Evolutionary conservation across 1,140 invertebrate species (phyloP), one percentile per base, ranked within the genome.

Genomic region (Cydia strobilella): DNA sequence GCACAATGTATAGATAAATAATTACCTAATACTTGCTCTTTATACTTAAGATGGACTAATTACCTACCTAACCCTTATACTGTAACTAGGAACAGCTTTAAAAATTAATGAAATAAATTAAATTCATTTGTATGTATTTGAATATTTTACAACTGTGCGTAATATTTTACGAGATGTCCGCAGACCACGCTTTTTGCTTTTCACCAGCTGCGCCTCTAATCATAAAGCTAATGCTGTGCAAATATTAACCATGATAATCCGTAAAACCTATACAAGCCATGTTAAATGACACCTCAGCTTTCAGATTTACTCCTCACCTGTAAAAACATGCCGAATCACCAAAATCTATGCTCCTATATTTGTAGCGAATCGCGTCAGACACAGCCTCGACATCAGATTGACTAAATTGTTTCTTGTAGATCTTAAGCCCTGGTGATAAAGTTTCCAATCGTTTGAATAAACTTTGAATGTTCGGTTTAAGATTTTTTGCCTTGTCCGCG

Each of bases 401-500:
- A 69, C 1, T 69, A 31, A 35, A 27, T 79, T 69, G 69, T 73
- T 75, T 74, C 75, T 65, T 62, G 23, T 65, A n/a, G 31, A 48
- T 35, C 75, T 78, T 75, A 63, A 27, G 1, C 45, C 45, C 13
- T 25, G 12, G 13, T 35, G 73, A 77, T 81, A 88, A 77, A 71
- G 78, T 80, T 75, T 10, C 82, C 76, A 80, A 76, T 86, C 12
- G 71, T 72, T 15, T 15, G 31, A 31, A 31, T 10, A 35, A 39
- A n/a, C 23, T 76, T 42, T 77, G 13, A 62, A 71, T 71, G 74
- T 65, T 71, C 12, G 73, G 54, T 45, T 23, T 71, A 25, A 20
- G 12, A 75, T 86, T 84, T 84, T 84, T 84, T 79, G 74, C 74
- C 69, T 48, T 69, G 66, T 45, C 73, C 75, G 75, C 74, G 27